Evolutionary conservation across 2,797 vertebrate genomes (phyloP), one percentile per base, ranked within the genome.

Genomic region (Pteropus rufus): DNA sequence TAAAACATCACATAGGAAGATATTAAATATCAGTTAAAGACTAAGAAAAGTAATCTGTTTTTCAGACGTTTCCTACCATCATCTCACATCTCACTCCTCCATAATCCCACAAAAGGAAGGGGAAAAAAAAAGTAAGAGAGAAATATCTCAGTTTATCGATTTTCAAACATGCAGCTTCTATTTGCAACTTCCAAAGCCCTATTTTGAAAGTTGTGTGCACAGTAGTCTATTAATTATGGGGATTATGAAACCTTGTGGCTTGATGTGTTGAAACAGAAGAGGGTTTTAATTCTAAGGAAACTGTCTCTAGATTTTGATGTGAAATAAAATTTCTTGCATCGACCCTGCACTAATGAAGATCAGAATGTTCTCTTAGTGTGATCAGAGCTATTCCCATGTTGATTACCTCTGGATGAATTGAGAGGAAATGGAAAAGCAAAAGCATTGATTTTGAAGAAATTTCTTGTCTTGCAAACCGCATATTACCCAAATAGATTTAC

Each of bases 401-500:
- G 97, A 98, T 96, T 91, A 97, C 76, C 92, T 93, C 96, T 98
- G 69, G 10, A 69, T 77, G 97, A 98, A 67, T 69, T 85, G 96
- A 96, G 76, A 97, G 81, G 73, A 98, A 98, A 98, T 97, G 65
- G 41, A 95, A 96, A 96, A 89, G 89, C 65, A 97, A 97, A 96
- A 97, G 56, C 91, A 96, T 49, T 92, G 94, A 98, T 98, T 98
- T 97, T 97, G 91, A 96, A 97, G 89, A 95, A 96, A 96, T 98
- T 97, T 76, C 95, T 96, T 96, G 31, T 97, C 96, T 97, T 69
- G 73, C 46, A 96, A 97, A 86, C 69, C 85, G 93, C 96, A 97
- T 86, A 97, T 67, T 91, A 97, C 72, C 72, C 72, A 96, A 98
- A 98, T 97, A 98, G 97, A 98, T 98, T 98, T 97, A 79, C 80